Evolutionary conservation across 2,113 vertebrate species (phyloP).

Genomic region (Okapia johnstoni): DNA sequence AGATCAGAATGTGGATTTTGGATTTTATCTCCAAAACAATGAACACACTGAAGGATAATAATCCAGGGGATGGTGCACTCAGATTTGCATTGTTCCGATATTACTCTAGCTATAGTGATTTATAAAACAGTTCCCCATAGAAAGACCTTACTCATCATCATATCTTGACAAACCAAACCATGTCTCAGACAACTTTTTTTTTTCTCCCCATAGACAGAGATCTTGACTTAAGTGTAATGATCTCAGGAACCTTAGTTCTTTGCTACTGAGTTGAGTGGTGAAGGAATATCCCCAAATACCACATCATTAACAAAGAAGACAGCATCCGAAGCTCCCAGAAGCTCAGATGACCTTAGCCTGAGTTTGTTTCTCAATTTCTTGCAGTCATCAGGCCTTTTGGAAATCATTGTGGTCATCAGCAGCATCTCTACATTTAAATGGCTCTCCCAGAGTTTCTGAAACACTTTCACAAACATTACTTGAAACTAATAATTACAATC

Average conservation of each 20-base stretch:
- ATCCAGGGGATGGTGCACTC: background rate
- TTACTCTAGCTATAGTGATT: background rate
- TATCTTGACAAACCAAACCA: background rate
- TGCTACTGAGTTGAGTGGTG: background rate
- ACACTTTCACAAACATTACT: background rate
- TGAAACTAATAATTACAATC: background rate
- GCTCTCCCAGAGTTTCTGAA: background rate
- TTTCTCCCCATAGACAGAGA: background rate
- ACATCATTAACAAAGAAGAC: background rate
- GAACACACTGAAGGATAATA: background rate
- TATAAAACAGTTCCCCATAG: background rate
- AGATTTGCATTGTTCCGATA: background rate
- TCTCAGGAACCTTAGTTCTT: background rate
- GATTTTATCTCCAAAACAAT: background rate
- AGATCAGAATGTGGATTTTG: background rate
- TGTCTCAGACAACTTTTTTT: background rate
- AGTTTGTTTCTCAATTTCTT: background rate
- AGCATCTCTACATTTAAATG: background rate
- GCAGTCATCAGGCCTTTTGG: background rate
- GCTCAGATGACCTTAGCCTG: background rate
- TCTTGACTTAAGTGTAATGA: background rate
- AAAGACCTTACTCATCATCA: background rate
- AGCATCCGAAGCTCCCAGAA: background rate
- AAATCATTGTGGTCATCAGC: background rate
- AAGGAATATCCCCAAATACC: background rate